Base-by-base conservation (phyloP, 2,113 vertebrate genomes). In the Otocyon megalotis region DNA sequence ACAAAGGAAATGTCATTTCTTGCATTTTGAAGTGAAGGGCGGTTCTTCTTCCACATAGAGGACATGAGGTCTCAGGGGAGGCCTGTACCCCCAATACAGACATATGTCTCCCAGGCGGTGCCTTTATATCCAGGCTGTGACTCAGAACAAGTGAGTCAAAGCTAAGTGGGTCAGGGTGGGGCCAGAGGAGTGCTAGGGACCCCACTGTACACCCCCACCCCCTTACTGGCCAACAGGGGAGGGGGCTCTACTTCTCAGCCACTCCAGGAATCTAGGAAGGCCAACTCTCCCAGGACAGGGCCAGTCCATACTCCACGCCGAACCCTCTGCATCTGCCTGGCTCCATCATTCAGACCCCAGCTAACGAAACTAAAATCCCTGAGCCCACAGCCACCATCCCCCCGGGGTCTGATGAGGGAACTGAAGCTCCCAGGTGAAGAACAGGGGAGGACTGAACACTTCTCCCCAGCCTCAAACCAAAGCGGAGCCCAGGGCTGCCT, bases 131-230 rank as follows among this genome's bases (percentile, higher is more conserved):
- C 92, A 96, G 72, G 48, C 83, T 62, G 72, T 97, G 97, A 94
- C 96, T 98, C 95, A 92, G 90, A 96, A 91, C 62, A 43, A 74
- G 56, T 87, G 82, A 97, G 86, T 97, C 93, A 89, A 76, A 43
- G 88, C 62, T 92, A 84, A 92, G 50, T 48, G 79, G 88, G 76
- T 88, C 90, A 90, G 93, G 87, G 87, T 88, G 93, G 71, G 43
- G 92, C 69, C 76, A 90, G 81, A 80, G n/a, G 58, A 74, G 43
- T 81, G 43, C 81, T 16, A 20, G 30, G 87, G 86, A 94, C 72
- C 94, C 96, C 50, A 16, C 15, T 4, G 22, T 43, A 43, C 15
- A 65, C 19, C 48, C 17, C 93, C 43, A 15, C 43, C 30, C 85
- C 43, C 53, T 54, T 30, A 54, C 37, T 22, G 69, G 60, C 8